Evolutionary conservation across 2,888 invertebrate species (phyloP).

Genomic region (Limnephilus lunatus): DNA sequence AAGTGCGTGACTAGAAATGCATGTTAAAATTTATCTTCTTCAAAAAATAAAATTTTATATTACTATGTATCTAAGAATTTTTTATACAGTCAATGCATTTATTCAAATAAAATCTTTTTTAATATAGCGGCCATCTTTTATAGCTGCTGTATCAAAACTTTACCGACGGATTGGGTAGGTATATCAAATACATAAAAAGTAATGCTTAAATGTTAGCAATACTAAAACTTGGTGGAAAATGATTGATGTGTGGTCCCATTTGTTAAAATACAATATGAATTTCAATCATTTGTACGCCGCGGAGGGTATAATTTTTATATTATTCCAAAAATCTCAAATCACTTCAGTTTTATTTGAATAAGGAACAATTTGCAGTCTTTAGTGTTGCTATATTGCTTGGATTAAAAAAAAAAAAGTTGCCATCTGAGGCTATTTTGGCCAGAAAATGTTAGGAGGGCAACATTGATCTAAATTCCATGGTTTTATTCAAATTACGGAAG

Average conservation of each 20-base stretch:
- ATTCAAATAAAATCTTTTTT: neutral
- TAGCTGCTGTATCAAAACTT: neutral
- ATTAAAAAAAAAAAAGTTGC: too few species aligned
- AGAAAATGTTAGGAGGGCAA: neutral
- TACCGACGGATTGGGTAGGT: neutral
- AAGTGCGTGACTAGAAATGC: neutral
- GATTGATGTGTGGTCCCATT: slow-evolving; percentile 20
- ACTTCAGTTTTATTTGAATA: neutral
- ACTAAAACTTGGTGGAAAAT: neutral
- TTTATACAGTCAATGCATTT: neutral
- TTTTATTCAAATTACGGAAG: neutral
- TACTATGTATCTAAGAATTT: neutral
- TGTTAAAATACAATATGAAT: slow-evolving; percentile 7
- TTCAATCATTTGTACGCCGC: neutral
- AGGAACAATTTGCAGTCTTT: neutral
- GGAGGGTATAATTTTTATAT: neutral
- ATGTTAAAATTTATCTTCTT: neutral
- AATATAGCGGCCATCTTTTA: neutral
- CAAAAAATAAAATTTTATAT: neutral
- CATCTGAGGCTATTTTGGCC: too few species aligned
- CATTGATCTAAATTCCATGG: neutral
- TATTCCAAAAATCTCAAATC: neutral
- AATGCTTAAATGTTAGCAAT: slow-evolving; percentile 3
- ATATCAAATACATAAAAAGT: neutral
- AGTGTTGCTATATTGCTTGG: neutral